Evolutionary conservation across 2,797 vertebrate genomes (phyloP).

Genomic region (Cygnus olor): DNA sequence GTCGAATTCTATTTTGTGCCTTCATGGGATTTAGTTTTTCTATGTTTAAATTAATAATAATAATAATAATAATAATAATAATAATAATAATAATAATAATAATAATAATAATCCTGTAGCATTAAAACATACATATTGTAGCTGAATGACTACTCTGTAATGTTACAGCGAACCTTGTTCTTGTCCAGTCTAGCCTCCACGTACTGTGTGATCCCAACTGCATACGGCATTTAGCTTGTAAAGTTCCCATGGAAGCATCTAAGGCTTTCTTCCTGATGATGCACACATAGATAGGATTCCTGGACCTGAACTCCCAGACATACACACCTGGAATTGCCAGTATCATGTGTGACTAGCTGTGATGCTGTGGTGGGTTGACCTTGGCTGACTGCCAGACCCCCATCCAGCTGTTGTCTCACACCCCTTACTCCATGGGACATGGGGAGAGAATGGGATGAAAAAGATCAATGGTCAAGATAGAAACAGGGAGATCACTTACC

Average conservation of each 20-base stretch:
- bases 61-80: background rate
- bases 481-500: background rate
- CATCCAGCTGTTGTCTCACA: background rate
- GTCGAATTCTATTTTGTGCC: background rate
- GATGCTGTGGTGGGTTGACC: background rate
- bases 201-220: background rate
- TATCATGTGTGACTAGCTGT: background rate
- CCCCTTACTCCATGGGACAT: background rate
- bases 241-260: background rate
- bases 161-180: background rate
- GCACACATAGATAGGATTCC: background rate
- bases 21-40: background rate
- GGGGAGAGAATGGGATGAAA: background rate
- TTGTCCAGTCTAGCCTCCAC: background rate
- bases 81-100: no score
- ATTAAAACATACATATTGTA: background rate
- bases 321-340: fast-evolving
- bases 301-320: background rate
- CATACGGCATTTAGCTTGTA: background rate
- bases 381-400: background rate
- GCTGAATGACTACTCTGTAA: background rate
- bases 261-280: background rate
- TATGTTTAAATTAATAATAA: background rate
- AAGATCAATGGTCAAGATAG: background rate
- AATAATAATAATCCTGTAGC: background rate